Evolutionary conservation across 2,113 vertebrate species (phyloP).

Genomic region (Etheostoma cragini): DNA sequence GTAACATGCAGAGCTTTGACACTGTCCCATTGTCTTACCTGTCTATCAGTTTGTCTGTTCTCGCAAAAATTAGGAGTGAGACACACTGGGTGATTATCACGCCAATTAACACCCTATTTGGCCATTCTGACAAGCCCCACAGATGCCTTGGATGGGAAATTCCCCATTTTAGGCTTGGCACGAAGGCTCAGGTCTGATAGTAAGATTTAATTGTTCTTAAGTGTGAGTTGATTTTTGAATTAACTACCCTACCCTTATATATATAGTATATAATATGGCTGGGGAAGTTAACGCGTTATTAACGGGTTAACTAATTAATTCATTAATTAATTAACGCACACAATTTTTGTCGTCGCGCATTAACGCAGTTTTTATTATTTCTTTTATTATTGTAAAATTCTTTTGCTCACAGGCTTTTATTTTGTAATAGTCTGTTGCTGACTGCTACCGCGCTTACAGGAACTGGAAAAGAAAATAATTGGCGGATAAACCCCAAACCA

Average conservation of each 20-base stretch:
- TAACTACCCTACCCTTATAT: too few relatives aligned
- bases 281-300: too few relatives aligned
- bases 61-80: slow-evolving; percentile 18
- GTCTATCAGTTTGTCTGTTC: not conserved
- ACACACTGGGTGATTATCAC: slow-evolving; percentile 14
- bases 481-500: too few relatives aligned
- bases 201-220: slow-evolving; percentile 35
- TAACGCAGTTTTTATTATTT: not conserved
- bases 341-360: not conserved
- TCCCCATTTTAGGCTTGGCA: slow-evolving; percentile 28
- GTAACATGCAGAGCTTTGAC: slow-evolving; percentile 21
- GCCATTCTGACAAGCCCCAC: slow-evolving; percentile 14
- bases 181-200: slow-evolving; percentile 20
- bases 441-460: too few relatives aligned
- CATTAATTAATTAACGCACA: not conserved
- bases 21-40: slow-evolving; percentile 8
- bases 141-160: slow-evolving; percentile 53
- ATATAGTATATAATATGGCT: too few relatives aligned
- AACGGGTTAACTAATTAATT: not conserved
- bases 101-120: slow-evolving; percentile 37
- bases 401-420: too few relatives aligned
- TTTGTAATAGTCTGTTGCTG: too few relatives aligned
- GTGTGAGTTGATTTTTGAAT: slow-evolving; percentile 18
- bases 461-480: too few relatives aligned
- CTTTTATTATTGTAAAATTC: too few relatives aligned